A percentile compares a stretch with the other conserved stretches of the same genome.
Conservation (phyloP, 1,140 invertebrate genomes). For the Araneus ventricosus region DNA sequence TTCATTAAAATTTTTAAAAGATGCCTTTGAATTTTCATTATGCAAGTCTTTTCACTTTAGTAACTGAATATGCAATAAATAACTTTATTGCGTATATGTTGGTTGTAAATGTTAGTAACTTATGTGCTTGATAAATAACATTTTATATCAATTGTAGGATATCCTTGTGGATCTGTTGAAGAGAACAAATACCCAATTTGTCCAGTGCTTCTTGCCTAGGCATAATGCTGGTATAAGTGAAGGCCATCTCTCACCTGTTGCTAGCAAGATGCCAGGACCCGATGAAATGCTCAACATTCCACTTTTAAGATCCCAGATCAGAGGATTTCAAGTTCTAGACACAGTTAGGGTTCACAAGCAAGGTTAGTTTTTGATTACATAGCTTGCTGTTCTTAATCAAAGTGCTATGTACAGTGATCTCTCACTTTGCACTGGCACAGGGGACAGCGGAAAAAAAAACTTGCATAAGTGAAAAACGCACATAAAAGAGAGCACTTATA, state of each 20-base stretch:
- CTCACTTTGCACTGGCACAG: too few species aligned
- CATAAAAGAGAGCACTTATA: too few species aligned
- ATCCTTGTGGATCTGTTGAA: conserved; percentile 92
- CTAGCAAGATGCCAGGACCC: conserved; percentile 71
- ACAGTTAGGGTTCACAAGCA: conserved; percentile 93
- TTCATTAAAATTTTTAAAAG: too few species aligned
- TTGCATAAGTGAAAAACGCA: too few species aligned
- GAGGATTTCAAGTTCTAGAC: conserved; percentile 93
- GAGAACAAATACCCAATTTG: conserved; percentile 90
- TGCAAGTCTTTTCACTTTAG: too few species aligned
- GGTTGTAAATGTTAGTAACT: not conserved
- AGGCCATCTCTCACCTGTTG: conserved; percentile 76
- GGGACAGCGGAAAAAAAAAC: too few species aligned
- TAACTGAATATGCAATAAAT: too few species aligned
- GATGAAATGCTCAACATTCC: conserved; percentile 91
- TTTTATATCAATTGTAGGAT: conserved; percentile 83
- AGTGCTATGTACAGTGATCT: too few species aligned
- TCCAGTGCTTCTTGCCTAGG: conserved; percentile 93
- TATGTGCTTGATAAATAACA: not conserved
- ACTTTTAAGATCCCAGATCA: conserved; percentile 91
- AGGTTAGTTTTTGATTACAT: conserved; percentile 82
- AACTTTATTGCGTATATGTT: too few species aligned
- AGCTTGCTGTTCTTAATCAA: not conserved
- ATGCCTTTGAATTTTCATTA: too few species aligned
- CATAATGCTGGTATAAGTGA: conserved; percentile 86